Evolutionary conservation across 2,113 vertebrate species (phyloP).

Genomic region (Rynchops niger): DNA sequence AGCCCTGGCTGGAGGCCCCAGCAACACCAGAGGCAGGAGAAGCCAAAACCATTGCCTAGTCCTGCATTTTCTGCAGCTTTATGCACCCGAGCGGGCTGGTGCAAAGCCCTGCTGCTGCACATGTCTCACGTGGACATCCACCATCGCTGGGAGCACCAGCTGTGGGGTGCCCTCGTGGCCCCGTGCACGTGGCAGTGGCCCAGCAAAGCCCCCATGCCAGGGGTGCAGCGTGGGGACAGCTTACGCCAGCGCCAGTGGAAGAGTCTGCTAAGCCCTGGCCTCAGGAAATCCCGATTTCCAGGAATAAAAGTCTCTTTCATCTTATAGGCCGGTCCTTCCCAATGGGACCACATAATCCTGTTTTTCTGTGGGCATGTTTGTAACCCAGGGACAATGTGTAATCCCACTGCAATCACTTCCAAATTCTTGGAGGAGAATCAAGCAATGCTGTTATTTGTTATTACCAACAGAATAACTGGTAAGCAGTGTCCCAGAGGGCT

Average conservation of each 20-base stretch:
- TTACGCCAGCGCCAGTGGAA: neutral
- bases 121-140: rapidly evolving
- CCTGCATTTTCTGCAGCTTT: neutral
- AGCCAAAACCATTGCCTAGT: neutral
- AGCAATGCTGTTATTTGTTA: neutral
- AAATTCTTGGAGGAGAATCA: neutral
- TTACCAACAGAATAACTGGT: neutral
- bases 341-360: conserved; percentile 1
- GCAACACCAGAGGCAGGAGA: neutral
- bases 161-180: neutral
- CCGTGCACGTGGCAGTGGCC: rapidly evolving
- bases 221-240: neutral
- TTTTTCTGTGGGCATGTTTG: conserved; percentile 24
- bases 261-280: conserved; percentile 1
- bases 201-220: neutral
- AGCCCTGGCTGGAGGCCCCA: neutral
- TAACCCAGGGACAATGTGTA: neutral
- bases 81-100: neutral
- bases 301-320: conserved; percentile 39
- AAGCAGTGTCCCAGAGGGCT: neutral
- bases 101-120: neutral
- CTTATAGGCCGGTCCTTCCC: neutral
- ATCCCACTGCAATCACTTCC: neutral
- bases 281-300: conserved; percentile 5
- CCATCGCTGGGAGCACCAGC: rapidly evolving